A percentile compares a stretch with the other conserved stretches of the same genome.
Evolutionary conservation across 2,113 vertebrate genomes (phyloP).

Genomic region (Aptenodytes patagonicus): DNA sequence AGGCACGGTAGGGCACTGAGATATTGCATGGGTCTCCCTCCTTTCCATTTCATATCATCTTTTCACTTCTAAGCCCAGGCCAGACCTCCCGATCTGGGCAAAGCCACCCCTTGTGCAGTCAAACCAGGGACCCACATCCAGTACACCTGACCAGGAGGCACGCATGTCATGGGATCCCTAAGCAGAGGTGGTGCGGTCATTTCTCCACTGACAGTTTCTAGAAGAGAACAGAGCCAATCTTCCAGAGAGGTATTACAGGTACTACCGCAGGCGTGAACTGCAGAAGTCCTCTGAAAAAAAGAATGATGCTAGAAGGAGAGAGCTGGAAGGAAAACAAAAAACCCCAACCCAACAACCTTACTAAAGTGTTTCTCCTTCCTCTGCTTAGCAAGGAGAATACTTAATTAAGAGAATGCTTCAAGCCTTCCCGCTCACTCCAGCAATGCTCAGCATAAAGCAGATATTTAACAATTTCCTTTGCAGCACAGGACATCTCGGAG

Average conservation of each 20-base stretch:
- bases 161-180: background rate
- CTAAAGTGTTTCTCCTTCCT: slow-evolving; percentile 24
- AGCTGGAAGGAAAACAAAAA: background rate
- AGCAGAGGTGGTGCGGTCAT: background rate
- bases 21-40: background rate
- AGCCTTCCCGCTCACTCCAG: background rate
- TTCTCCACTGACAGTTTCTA: background rate
- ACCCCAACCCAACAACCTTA: background rate
- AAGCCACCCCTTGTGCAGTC: background rate
- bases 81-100: background rate
- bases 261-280: background rate
- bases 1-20: background rate
- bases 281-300: background rate
- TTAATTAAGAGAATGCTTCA: slow-evolving; percentile 34
- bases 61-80: background rate
- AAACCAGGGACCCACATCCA: background rate
- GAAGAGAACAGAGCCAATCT: background rate
- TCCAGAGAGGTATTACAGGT: background rate
- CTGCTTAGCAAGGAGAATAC: slow-evolving; percentile 11
- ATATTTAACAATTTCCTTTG: background rate
- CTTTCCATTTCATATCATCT: background rate
- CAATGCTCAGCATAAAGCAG: background rate
- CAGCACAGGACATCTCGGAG: background rate
- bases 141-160: rapidly evolving
- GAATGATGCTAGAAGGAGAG: background rate